Percentiles rank a stretch among this genome's conserved stretches.
These are phyloP conservation scores for Drymonia ruficornis DNA, from an alignment of 2,888 invertebrate genomes.

Conservation along the genomic window DNA sequence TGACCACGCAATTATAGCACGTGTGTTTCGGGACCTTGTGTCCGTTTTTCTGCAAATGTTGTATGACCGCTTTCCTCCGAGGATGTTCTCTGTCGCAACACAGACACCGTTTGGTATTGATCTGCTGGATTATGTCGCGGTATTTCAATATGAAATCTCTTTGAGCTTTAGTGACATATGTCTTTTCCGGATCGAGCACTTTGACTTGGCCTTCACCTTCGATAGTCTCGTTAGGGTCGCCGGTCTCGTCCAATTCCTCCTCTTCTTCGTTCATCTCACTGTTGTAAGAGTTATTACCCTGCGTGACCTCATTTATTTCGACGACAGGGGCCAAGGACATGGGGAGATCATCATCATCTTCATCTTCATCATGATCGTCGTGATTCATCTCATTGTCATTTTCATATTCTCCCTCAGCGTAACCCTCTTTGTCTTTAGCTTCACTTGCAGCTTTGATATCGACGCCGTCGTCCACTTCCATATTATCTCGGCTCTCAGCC, in stretches of 20 bases:
- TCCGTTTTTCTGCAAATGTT: slow-evolving; percentile 82
- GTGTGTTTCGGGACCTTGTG: slow-evolving; percentile 86
- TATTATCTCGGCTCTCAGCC: slow-evolving; percentile 50
- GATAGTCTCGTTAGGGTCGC: slow-evolving; percentile 55
- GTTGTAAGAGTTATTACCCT: slow-evolving; percentile 58
- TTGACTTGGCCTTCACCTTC: slow-evolving; percentile 52
- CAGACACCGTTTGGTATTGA: slow-evolving; percentile 78
- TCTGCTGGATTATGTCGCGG: slow-evolving; percentile 77
- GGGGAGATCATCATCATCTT: slow-evolving; percentile 71
- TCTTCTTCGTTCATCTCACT: slow-evolving; percentile 69
- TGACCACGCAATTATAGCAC: slow-evolving; percentile 86
- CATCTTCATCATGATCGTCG: slow-evolving; percentile 54
- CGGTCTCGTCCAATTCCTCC: slow-evolving; percentile 58
- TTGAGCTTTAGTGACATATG: slow-evolving; percentile 74
- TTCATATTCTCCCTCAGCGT: slow-evolving; percentile 51
- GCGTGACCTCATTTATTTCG: slow-evolving; percentile 78
- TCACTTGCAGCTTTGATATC: slow-evolving; percentile 50
- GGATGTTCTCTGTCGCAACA: slow-evolving; percentile 79
- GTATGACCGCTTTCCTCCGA: slow-evolving; percentile 80
- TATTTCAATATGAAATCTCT: slow-evolving; percentile 75
- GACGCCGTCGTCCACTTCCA: slow-evolving; percentile 48
- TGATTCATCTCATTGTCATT: slow-evolving; percentile 52
- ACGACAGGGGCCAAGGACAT: slow-evolving; percentile 68
- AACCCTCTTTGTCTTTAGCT: slow-evolving; percentile 40
- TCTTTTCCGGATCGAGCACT: slow-evolving; percentile 68